phyloP scores from a whole-genome alignment of 2,797 vertebrate species.

The Parauchenoglanis punctatus region DNA sequence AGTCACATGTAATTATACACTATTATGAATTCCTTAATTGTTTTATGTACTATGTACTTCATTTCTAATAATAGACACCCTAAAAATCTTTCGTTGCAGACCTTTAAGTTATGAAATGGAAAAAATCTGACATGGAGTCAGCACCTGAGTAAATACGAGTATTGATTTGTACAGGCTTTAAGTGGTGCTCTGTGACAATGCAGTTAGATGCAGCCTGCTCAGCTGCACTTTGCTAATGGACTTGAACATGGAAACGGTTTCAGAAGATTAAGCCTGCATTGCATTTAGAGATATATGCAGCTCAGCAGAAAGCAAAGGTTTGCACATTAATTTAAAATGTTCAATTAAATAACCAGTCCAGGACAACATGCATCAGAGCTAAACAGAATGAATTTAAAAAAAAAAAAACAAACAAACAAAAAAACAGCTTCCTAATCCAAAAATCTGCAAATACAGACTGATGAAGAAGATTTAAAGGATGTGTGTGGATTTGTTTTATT shows the following conservation, averaged over 20 bases:
- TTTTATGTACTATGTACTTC: no score
- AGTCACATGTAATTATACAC: no score
- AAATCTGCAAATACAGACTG: background rate
- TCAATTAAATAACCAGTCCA: conserved; percentile 20
- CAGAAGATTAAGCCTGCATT: conserved; percentile 38
- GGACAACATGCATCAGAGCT: background rate
- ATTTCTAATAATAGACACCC: no score
- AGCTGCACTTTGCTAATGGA: conserved; percentile 48
- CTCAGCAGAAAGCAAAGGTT: background rate
- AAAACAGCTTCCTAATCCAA: background rate
- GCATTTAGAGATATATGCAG: conserved; percentile 33
- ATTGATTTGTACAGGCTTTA: conserved; percentile 37
- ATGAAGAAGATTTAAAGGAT: background rate
- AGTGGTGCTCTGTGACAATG: conserved; percentile 42
- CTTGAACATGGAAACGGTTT: conserved; percentile 43
- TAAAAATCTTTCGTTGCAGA: no score
- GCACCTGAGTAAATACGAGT: conserved; percentile 23
- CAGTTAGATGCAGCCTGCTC: conserved; percentile 25
- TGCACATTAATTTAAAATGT: conserved; percentile 9
- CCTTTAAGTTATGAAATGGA: background rate
- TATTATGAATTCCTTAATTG: no score
- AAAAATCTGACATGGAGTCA: background rate
- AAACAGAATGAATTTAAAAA: background rate
- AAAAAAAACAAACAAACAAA: background rate
- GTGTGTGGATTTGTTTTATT: background rate